phyloP scores from a whole-genome alignment of 1,140 invertebrate species.

The Lucilia cuprina region DNA sequence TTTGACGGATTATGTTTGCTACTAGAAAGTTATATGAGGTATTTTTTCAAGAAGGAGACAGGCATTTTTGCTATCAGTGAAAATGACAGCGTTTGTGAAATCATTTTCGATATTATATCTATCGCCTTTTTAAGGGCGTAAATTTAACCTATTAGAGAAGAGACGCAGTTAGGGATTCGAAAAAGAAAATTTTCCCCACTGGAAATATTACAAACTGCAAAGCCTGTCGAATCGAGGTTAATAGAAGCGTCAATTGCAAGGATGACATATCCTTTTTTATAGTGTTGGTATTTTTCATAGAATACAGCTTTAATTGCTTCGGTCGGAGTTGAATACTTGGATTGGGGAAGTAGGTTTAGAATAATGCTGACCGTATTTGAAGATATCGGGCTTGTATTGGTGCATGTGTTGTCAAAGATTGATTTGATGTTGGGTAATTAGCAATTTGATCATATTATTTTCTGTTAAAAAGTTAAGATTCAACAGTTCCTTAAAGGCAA shows the following conservation, averaged over 20 bases:
- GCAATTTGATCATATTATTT: background rate
- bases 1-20: background rate
- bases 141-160: background rate
- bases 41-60: background rate
- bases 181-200: too few relatives aligned
- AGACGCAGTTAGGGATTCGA: background rate
- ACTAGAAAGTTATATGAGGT: background rate
- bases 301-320: background rate
- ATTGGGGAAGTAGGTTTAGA: background rate
- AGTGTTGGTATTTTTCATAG: background rate
- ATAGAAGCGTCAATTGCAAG: background rate
- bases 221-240: background rate
- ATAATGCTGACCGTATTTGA: background rate
- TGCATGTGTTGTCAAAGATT: background rate
- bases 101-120: background rate
- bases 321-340: background rate
- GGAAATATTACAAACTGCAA: background rate
- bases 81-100: background rate
- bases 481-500: too few relatives aligned
- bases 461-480: background rate
- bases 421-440: background rate
- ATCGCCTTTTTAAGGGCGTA: background rate
- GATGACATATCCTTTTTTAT: background rate
- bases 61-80: background rate
- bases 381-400: background rate